Percentiles rank a stretch among this genome's conserved stretches.
Conservation (phyloP, 2,888 invertebrate genomes). For the Dione vanillae region DNA sequence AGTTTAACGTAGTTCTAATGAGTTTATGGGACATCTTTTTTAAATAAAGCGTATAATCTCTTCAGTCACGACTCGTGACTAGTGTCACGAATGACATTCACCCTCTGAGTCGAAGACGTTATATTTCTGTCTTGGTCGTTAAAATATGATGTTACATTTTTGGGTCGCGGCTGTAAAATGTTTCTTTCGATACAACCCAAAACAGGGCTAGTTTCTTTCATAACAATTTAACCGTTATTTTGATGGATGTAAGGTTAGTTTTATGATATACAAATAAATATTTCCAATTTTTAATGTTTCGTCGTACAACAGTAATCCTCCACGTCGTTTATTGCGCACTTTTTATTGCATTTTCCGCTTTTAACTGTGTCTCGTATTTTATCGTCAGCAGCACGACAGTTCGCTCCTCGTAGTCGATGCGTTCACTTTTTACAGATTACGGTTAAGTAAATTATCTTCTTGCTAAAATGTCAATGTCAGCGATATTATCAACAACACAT, state of each 20-base stretch:
- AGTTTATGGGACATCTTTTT: no score
- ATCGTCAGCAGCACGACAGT: slow-evolving; percentile 25
- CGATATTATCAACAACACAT: background rate
- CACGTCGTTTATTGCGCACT: slow-evolving; percentile 32
- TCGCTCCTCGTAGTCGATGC: slow-evolving; percentile 21
- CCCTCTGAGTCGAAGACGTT: slow-evolving; percentile 9
- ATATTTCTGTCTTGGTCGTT: slow-evolving; percentile 32
- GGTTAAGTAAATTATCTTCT: slow-evolving; percentile 14
- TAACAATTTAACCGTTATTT: slow-evolving; percentile 7
- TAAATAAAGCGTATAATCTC: no score
- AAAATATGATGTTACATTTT: slow-evolving; percentile 39
- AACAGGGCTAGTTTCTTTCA: background rate
- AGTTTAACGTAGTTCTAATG: no score
- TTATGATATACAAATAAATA: background rate
- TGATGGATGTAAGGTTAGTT: background rate
- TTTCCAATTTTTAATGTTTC: slow-evolving; percentile 18
- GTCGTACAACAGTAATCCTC: slow-evolving; percentile 14
- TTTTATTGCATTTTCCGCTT: slow-evolving; percentile 38
- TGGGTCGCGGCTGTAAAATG: slow-evolving; percentile 33
- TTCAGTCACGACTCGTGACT: no score
- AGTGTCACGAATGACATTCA: background rate
- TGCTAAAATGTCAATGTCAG: background rate
- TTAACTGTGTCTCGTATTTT: slow-evolving; percentile 35
- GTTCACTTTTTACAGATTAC: slow-evolving; percentile 9
- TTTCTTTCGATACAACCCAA: slow-evolving; percentile 12